These are phyloP conservation scores for Nasonovia ribisnigri DNA, from an alignment of 2,888 invertebrate genomes.

Conservation along the genomic window DNA sequence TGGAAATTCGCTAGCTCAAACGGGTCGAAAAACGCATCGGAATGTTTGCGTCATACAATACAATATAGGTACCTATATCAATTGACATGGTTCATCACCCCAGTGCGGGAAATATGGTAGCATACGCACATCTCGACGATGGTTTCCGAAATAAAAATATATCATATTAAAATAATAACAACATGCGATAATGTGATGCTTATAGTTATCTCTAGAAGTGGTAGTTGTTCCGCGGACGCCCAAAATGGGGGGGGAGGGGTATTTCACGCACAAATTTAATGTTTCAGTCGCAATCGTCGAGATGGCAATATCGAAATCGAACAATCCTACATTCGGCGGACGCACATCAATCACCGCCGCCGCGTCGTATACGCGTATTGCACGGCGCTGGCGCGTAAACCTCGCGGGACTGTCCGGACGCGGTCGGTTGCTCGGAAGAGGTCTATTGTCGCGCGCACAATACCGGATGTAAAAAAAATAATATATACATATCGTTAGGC, in stretches of 20 bases:
- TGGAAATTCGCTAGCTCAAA: too few relatives aligned
- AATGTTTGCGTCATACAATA: too few relatives aligned
- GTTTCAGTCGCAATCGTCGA: slow-evolving; percentile 7
- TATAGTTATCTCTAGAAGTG: too few relatives aligned
- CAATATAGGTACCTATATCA: background rate
- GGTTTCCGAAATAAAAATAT: too few relatives aligned
- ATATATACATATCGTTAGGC: background rate
- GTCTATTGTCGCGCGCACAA: background rate
- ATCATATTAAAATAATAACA: background rate
- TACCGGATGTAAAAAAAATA: background rate
- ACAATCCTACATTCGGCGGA: slow-evolving; percentile 37
- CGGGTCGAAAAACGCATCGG: too few relatives aligned
- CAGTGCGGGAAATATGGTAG: too few relatives aligned
- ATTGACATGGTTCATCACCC: too few relatives aligned
- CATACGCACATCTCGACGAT: too few relatives aligned
- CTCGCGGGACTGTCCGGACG: slow-evolving; percentile 40
- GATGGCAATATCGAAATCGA: slow-evolving; percentile 45
- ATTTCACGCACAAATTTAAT: background rate
- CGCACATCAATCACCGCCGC: slow-evolving; percentile 46
- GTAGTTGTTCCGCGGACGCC: background rate
- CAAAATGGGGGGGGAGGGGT: too few relatives aligned
- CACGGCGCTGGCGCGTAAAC: background rate
- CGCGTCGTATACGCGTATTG: background rate
- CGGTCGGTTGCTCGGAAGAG: slow-evolving; percentile 30
- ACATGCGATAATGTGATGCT: too few relatives aligned